Evolutionary conservation across 2,888 invertebrate genomes (phyloP).

Genomic region (Heliconius erato): DNA sequence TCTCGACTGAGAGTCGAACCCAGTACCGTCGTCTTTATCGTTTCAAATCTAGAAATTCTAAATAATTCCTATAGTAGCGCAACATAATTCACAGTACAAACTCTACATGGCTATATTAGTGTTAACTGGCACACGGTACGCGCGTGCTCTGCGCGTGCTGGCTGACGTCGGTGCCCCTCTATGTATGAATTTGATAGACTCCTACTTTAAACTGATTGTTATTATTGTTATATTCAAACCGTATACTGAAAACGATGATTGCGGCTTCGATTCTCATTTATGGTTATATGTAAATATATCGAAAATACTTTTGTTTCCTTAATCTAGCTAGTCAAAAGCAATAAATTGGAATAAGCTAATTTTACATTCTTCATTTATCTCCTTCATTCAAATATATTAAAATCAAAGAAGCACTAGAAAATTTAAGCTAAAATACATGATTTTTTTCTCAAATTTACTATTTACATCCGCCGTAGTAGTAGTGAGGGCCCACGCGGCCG

Average conservation of each 20-base stretch:
- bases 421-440: too few species aligned
- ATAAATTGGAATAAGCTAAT: too few species aligned
- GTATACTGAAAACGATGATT: not conserved
- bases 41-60: too few species aligned
- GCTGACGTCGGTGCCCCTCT: not conserved
- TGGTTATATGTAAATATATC: not conserved
- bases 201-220: not conserved
- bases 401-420: too few species aligned
- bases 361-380: too few species aligned
- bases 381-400: too few species aligned
- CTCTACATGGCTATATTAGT: constrained; percentile 4
- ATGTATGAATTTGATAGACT: not conserved
- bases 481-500: constrained; percentile 21
- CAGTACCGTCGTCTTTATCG: too few species aligned
- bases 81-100: not conserved
- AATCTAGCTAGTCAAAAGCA: not conserved
- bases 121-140: not conserved
- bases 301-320: not conserved
- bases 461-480: constrained; percentile 13
- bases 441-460: not conserved
- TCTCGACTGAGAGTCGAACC: too few species aligned
- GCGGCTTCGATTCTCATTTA: not conserved
- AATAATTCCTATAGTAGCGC: too few species aligned
- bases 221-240: not conserved
- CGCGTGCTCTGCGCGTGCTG: constrained; percentile 1